Base-by-base conservation (phyloP, 64 coral and sea anemone genomes). In the Porites lutea region DNA sequence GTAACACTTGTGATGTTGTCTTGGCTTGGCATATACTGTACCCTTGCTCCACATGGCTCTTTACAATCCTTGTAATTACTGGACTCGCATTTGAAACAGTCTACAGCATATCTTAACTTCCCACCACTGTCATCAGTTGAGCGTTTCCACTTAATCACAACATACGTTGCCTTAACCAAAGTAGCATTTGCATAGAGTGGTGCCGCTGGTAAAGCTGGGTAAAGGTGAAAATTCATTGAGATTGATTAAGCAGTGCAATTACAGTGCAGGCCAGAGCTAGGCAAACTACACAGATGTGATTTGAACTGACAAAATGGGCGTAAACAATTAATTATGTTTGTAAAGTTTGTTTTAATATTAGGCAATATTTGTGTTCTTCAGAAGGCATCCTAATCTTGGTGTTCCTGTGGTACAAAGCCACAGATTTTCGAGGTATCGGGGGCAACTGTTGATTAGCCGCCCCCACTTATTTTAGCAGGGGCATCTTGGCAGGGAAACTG, bases 81-180 rank as follows among this genome's bases (percentile, higher is more conserved):
- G 46, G 83, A 74, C 9, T 54, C 55, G 14, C 91, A 92, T 14
- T 5, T 61, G 47, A 77, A 92, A 48, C 91, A 92, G 45, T 87
- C 91, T 5, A 92, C 15, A 8, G 71, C n/a, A n/a, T 87, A 92
- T 43, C 18, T 51, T 0, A 92, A 3, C 3, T 13, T 27, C 6
- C 45, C 53, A 6, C 18, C 57, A 3, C 0, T 64, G 22, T 55
- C 14, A 6, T 75, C n/a, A n/a, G 72, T 47, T 19, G 63, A 65
- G 8, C n/a, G 75, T 0, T 13, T 9, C 91, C 91, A 92, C 0
- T 12, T 65, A 20, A 92, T 52, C 4, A 13, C 10, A 16, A 86
- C 48, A 60, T 13, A 1, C 18, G 81, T 86, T 52, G 54, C 16
- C 14, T 86, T 77, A n/a, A 65, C 58, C 45, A 72, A 43, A 18